Base-by-base conservation (phyloP, 2,797 vertebrate genomes). In the Limnodromus scolopaceus region DNA sequence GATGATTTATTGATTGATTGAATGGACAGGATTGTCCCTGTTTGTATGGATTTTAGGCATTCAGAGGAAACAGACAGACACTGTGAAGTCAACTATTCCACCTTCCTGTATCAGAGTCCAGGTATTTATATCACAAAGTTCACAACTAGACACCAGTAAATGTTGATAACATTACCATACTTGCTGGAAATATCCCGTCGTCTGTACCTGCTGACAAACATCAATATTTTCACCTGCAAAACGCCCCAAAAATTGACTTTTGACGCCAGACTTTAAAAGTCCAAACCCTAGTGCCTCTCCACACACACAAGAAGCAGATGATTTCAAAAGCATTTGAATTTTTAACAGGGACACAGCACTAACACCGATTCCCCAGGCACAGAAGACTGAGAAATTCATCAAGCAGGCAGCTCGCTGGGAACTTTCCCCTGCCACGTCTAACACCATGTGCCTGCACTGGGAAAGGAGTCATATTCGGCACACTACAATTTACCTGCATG, bases 401-500 rank as follows among this genome's bases (percentile, higher is more conserved):
- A 93, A 53, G 34, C 75, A 84, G 72, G 32, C 66, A 82, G 69
- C 48, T 72, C 71, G 16, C 70, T 80, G 74, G 71, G 63, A 54
- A 68, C 78, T 24, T 92, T 65, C 36, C 76, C 43, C 54, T 38
- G 32, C 36, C 69, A 46, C 5, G 0, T 68, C 61, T 78, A 39
- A 64, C 74, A 45, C 57, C 34, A 25, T 0, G 3, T 48, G 74
- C 49, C 5, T 2, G 7, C 49, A 30, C 60, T 74, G 49, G 71
- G 87, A 80, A 82, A 53, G 75, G 43, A 96, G 84, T 89, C 57
- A 3, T 55, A 93, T 87, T 91, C 80, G 94, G 74, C 90, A 84
- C 81, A 55, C 72, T 16, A 70, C 89, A 82, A 72, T 95, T 97
- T 96, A 93, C 96, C 94, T 96, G 94, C 94, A 94, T 93, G 96